Base-by-base conservation (phyloP, 2,888 invertebrate species). In the Thera obeliscata region DNA sequence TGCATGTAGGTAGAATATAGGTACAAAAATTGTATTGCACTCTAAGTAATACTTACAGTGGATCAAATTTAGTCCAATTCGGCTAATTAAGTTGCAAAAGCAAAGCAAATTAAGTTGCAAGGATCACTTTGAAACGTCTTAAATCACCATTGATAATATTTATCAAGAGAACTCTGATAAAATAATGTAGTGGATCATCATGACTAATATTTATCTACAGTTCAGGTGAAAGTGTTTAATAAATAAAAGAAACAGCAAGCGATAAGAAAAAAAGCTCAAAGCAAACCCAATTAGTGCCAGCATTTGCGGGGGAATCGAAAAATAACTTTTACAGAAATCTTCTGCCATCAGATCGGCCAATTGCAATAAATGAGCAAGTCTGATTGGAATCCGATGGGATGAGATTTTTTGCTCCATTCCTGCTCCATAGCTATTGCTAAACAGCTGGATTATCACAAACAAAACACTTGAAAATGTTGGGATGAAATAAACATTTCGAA, bases 321-420 rank as follows among this genome's bases (percentile, higher is more conserved):
- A 82, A 84, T 78, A 79, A 82, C 82, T 83, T 82, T 81, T 78
- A 78, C 78, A 78, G 78, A 81, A 85, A 84, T 85, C 85, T 81
- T 83, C 79, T 81, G 83, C 84, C 79, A 82, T 87, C 87, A 84
- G 78, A 82, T 87, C 87, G 84, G 84, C 81, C 87, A 86, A 87
- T 87, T 86, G 87, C 87, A 83, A 87, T 88, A 88, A 87, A 86
- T 86, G 88, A 87, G 82, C 81, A 81, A 80, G 80, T 80, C 87
- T 88, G 88, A 88, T 88, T 88, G 88, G 85, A 87, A 87, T 87
- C 84, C 85, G 85, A 84, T 82, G 83, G 83, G 82, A 84, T 85
- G 83, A 78, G 80, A 82, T 85, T 87, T 87, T 86, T 87, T 83
- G 80, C 81, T 77, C 75, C 77, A 69, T 73, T 75, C 75, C 78